These are phyloP conservation scores for Microplitis manilae DNA, from an alignment of 2,888 invertebrate genomes.

Conservation along the genomic window DNA sequence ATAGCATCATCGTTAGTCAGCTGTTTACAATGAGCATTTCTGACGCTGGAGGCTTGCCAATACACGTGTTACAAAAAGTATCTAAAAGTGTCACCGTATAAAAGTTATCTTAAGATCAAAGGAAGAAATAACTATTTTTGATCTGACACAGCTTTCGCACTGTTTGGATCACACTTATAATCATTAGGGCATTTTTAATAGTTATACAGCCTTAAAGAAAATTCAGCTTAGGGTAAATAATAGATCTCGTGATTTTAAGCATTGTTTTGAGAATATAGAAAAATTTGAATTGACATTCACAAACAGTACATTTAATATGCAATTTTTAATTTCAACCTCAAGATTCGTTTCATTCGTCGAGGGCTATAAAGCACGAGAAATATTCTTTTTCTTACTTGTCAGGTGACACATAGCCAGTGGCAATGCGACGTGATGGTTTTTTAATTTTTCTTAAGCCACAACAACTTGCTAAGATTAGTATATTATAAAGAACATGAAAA, in stretches of 20 bases:
- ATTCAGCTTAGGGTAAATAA: not conserved
- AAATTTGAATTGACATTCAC: slow-evolving; percentile 6
- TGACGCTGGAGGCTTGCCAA: slow-evolving; percentile 21
- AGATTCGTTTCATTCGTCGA: not conserved
- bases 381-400: slow-evolving; percentile 8
- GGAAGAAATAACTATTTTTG: not conserved
- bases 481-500: slow-evolving; percentile 16
- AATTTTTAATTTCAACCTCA: slow-evolving; percentile 23
- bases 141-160: not conserved
- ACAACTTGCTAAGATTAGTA: slow-evolving; percentile 25
- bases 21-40: slow-evolving; percentile 27
- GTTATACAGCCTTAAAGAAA: not conserved
- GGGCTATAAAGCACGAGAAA: not conserved
- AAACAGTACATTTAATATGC: slow-evolving; percentile 28
- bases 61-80: slow-evolving; percentile 24
- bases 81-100: slow-evolving; percentile 23
- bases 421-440: slow-evolving; percentile 31
- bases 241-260: not conserved
- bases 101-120: not conserved
- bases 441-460: slow-evolving; percentile 26
- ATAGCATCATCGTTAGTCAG: slow-evolving; percentile 15
- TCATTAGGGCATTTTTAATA: not conserved
- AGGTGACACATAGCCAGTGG: slow-evolving; percentile 42
- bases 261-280: slow-evolving; percentile 12
- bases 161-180: not conserved